A percentile compares a stretch with the other conserved stretches of the same genome.
phyloP scores from a whole-genome alignment of 2,888 invertebrate genomes.

The Oligia latruncula region DNA sequence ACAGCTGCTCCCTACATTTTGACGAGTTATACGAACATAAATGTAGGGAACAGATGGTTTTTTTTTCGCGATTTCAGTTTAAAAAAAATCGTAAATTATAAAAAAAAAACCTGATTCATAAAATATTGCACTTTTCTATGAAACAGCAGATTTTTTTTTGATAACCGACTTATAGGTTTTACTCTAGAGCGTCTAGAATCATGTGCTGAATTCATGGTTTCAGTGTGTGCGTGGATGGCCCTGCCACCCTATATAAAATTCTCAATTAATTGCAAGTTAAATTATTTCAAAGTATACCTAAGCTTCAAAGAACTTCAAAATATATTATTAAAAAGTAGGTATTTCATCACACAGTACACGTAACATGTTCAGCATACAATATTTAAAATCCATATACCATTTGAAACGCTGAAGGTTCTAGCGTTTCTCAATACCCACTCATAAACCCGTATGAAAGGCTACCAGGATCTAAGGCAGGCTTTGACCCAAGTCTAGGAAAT shows the following conservation, averaged over 20 bases:
- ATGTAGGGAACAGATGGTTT: too few species aligned
- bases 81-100: too few species aligned
- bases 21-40: too few species aligned
- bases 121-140: too few species aligned
- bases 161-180: too few species aligned
- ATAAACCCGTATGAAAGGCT: constrained; percentile 27
- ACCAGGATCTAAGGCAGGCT: constrained; percentile 25
- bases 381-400: background rate
- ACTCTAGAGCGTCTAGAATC: too few species aligned
- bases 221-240: too few species aligned
- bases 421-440: constrained; percentile 17
- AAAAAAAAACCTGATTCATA: too few species aligned
- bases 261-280: background rate
- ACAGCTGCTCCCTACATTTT: too few species aligned
- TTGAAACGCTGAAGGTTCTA: constrained; percentile 9
- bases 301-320: background rate
- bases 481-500: constrained; percentile 56
- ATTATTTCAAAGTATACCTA: background rate
- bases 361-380: background rate
- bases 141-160: too few species aligned
- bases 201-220: too few species aligned
- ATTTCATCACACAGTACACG: background rate
- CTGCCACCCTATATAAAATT: background rate
- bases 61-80: too few species aligned
- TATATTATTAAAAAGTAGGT: background rate